Percentiles rank a stretch among this genome's conserved stretches.
phyloP scores from a whole-genome alignment of 2,888 invertebrate species.

The Drosophila falleni region DNA sequence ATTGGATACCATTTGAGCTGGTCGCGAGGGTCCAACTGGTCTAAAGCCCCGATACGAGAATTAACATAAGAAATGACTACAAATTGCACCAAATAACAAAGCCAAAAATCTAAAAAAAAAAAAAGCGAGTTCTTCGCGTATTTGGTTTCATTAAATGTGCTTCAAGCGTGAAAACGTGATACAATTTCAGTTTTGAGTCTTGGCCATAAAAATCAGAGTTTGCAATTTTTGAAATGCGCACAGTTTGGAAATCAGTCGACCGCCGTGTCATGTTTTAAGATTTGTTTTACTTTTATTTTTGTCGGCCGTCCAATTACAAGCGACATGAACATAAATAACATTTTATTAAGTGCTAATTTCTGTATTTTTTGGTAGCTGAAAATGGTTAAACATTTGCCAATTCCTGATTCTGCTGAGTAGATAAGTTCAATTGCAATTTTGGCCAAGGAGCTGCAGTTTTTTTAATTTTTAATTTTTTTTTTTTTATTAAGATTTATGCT shows the following conservation, averaged over 20 bases:
- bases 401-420: slow-evolving; percentile 43
- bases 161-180: slow-evolving; percentile 78
- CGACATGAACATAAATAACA: slow-evolving; percentile 71
- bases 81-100: slow-evolving; percentile 79
- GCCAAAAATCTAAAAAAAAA: slow-evolving; percentile 47
- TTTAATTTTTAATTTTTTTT: slow-evolving; percentile 5
- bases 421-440: slow-evolving; percentile 44
- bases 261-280: slow-evolving; percentile 35
- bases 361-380: slow-evolving; percentile 49
- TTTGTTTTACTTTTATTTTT: slow-evolving; percentile 29
- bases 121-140: slow-evolving; percentile 41
- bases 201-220: slow-evolving; percentile 62
- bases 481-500: slow-evolving; percentile 45
- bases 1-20: slow-evolving; percentile 52
- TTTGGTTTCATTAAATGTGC: slow-evolving; percentile 69
- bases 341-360: slow-evolving; percentile 80
- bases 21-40: slow-evolving; percentile 2
- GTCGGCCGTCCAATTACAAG: slow-evolving; percentile 62
- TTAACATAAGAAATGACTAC: slow-evolving; percentile 65
- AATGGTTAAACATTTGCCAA: slow-evolving; percentile 37
- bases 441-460: slow-evolving; percentile 24
- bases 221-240: slow-evolving; percentile 59
- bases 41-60: slow-evolving; percentile 34
- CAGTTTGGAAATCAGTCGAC: slow-evolving; percentile 62
- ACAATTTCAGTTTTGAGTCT: slow-evolving; percentile 59